These are phyloP conservation scores for Cryptocephalus moraei DNA, from an alignment of 2,888 invertebrate species.

Conservation along the genomic window DNA sequence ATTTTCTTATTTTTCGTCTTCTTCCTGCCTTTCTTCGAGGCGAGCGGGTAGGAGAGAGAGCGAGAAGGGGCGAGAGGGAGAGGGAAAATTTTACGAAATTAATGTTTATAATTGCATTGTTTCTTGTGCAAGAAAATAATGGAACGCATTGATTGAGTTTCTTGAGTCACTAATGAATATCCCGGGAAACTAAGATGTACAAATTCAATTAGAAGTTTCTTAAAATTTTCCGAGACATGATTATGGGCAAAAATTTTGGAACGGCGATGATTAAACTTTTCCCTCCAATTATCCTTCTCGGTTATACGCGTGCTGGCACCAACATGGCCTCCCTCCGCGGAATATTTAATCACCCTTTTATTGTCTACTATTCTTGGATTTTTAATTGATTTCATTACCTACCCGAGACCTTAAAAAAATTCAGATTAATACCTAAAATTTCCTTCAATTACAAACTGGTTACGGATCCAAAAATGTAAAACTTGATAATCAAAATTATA, in stretches of 20 bases:
- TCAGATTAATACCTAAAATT: too few relatives aligned
- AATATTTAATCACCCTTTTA: too few relatives aligned
- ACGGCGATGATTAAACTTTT: not conserved
- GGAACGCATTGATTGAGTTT: slow-evolving; percentile 31
- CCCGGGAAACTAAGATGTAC: slow-evolving; percentile 22
- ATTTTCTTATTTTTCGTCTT: too few relatives aligned
- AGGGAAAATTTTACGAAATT: slow-evolving; percentile 30
- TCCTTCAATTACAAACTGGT: too few relatives aligned
- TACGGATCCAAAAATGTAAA: too few relatives aligned
- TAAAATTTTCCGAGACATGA: slow-evolving; percentile 1
- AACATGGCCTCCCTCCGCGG: too few relatives aligned
- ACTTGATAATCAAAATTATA: too few relatives aligned
- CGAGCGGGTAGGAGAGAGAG: slow-evolving; percentile 13
- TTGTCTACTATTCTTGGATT: too few relatives aligned
- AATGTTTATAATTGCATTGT: slow-evolving; percentile 33
- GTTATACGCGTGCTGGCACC: too few relatives aligned
- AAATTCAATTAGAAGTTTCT: slow-evolving; percentile 18
- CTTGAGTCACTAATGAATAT: slow-evolving; percentile 26
- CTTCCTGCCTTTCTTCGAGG: slow-evolving; percentile 8
- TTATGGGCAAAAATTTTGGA: not conserved
- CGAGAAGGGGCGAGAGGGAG: slow-evolving; percentile 6
- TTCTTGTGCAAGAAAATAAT: slow-evolving; percentile 27
- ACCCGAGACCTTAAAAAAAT: too few relatives aligned
- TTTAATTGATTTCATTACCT: too few relatives aligned
- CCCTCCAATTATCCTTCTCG: too few relatives aligned